phyloP scores from a whole-genome alignment of 2,113 vertebrate genomes.

The Monarcha castaneiventris region DNA sequence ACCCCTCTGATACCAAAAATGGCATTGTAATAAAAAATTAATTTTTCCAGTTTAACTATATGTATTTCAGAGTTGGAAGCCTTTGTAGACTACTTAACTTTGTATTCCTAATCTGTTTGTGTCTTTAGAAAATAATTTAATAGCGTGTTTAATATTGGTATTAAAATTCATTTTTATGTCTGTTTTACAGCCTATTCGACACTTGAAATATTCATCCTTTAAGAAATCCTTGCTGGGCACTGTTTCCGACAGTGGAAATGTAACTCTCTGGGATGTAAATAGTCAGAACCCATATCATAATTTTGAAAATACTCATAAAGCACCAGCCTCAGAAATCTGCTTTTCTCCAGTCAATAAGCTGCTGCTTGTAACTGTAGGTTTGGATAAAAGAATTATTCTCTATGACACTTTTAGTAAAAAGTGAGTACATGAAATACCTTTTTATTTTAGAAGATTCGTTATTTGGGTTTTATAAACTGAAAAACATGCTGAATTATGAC shows the following conservation, averaged over 20 bases:
- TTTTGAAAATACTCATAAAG: conserved; percentile 89
- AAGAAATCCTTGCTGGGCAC: conserved; percentile 91
- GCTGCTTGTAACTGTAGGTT: conserved; percentile 89
- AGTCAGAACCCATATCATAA: conserved; percentile 86
- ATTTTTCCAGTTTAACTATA: not conserved
- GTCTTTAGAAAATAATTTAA: not conserved
- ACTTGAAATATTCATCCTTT: conserved; percentile 86
- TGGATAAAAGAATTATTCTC: conserved; percentile 96
- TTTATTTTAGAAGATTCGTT: not conserved
- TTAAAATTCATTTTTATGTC: not conserved
- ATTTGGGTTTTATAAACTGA: not conserved
- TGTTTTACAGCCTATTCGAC: conserved; percentile 85
- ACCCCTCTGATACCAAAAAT: not conserved
- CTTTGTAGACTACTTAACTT: not conserved
- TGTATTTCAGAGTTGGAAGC: not conserved
- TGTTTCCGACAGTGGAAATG: conserved; percentile 87
- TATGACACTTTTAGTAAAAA: conserved; percentile 95
- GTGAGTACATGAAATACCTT: conserved; percentile 74
- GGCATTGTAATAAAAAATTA: not conserved
- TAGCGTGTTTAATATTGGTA: not conserved
- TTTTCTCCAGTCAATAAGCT: conserved; percentile 95
- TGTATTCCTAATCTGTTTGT: not conserved
- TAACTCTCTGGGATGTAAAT: conserved; percentile 94
- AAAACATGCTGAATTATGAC: not conserved
- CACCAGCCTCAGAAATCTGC: conserved; percentile 87